Evolutionary conservation across 2,888 invertebrate species (phyloP).

Genomic region (Drosophila acutilabella): DNA sequence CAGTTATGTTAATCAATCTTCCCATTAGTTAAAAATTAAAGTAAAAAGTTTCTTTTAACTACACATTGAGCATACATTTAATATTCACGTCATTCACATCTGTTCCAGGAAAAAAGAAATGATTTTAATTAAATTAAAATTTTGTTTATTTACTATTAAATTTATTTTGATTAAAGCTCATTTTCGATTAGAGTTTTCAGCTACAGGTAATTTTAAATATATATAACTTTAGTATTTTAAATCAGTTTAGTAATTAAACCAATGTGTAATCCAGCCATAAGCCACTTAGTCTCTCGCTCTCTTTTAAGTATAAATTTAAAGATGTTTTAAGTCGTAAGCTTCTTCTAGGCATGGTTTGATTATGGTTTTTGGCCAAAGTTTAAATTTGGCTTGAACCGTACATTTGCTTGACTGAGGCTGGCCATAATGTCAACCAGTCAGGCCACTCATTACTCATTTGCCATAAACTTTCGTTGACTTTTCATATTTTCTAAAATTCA

Average conservation of each 20-base stretch:
- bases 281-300: background rate
- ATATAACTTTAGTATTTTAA: no score
- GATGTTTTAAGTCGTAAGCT: background rate
- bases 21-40: no score
- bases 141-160: no score
- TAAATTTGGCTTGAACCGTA: slow-evolving; percentile 11
- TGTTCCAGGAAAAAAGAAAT: no score
- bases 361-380: slow-evolving; percentile 15
- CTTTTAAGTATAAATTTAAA: background rate
- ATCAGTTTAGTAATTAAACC: background rate
- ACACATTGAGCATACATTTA: no score
- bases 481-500: slow-evolving; percentile 75
- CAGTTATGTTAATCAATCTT: no score
- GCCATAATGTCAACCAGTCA: slow-evolving; percentile 63
- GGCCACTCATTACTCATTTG: slow-evolving; percentile 78
- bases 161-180: no score
- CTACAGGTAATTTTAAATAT: no score
- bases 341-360: background rate
- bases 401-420: slow-evolving; percentile 19
- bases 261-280: background rate
- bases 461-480: slow-evolving; percentile 75
- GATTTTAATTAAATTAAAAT: no score
- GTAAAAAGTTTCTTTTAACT: no score
- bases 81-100: no score
- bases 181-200: no score